These are phyloP conservation scores for Aphidoletes aphidimyza DNA, from an alignment of 2,888 invertebrate species.

Conservation along the genomic window DNA sequence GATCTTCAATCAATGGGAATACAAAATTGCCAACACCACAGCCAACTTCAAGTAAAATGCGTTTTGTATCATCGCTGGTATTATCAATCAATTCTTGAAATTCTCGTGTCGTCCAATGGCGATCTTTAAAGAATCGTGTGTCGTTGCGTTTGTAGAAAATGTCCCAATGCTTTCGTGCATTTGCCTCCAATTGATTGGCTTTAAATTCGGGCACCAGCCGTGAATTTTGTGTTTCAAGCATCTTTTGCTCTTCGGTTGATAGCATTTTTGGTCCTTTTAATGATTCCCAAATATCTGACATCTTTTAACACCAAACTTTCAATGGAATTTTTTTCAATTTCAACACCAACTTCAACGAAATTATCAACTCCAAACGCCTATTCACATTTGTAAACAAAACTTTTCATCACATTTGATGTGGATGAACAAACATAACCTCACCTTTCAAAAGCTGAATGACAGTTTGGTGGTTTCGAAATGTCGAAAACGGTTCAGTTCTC, in stretches of 20 bases:
- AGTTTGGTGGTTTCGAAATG: neutral
- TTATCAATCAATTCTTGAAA: slow-evolving; percentile 79
- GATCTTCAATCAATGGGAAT: slow-evolving; percentile 88
- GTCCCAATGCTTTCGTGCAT: slow-evolving; percentile 94
- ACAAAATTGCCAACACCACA: slow-evolving; percentile 98
- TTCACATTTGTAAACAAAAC: slow-evolving; percentile 21
- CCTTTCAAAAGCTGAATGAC: neutral
- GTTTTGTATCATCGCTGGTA: slow-evolving; percentile 62
- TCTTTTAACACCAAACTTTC: neutral
- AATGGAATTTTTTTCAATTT: neutral
- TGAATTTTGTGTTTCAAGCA: slow-evolving; percentile 76
- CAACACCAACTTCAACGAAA: too few species aligned
- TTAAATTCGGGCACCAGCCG: slow-evolving; percentile 77
- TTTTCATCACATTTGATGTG: neutral
- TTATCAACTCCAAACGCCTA: too few species aligned
- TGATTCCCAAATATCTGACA: neutral
- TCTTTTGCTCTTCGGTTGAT: slow-evolving; percentile 71
- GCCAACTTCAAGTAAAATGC: slow-evolving; percentile 81
- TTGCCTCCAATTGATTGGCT: slow-evolving; percentile 80
- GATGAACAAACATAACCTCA: slow-evolving; percentile 1
- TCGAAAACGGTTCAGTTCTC: neutral
- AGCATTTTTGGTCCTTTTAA: slow-evolving; percentile 58
- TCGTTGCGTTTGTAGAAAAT: slow-evolving; percentile 96
- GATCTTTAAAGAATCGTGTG: slow-evolving; percentile 91
- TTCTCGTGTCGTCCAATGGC: slow-evolving; percentile 97